A percentile compares a stretch with the other conserved stretches of the same genome.
Evolutionary conservation across 2,888 invertebrate species (phyloP).

Genomic region (Thecocarcelia acutangulata): DNA sequence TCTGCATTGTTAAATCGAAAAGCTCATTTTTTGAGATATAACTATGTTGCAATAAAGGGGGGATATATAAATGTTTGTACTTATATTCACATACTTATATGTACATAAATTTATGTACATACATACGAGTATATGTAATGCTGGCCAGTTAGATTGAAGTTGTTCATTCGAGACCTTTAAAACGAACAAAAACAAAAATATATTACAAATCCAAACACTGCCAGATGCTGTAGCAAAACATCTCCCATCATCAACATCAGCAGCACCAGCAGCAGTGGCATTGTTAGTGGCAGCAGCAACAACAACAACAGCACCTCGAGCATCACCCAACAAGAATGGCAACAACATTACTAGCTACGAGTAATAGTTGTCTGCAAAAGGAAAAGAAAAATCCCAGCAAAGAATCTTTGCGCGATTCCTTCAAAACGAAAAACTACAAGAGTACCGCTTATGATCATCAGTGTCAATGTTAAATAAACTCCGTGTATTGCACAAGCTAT

Average conservation of each 20-base stretch:
- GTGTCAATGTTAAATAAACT: slow-evolving; percentile 70
- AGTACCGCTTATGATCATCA: slow-evolving; percentile 69
- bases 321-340: too few relatives aligned
- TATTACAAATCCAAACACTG: slow-evolving; percentile 18
- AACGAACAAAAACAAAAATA: slow-evolving; percentile 3
- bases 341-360: slow-evolving; percentile 29
- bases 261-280: too few relatives aligned
- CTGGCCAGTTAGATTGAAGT: slow-evolving; percentile 41
- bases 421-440: slow-evolving; percentile 59
- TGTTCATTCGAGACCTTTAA: slow-evolving; percentile 37
- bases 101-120: too few relatives aligned
- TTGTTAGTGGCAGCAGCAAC: too few relatives aligned
- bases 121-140: slow-evolving; percentile 12
- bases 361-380: slow-evolving; percentile 56
- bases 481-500: slow-evolving; percentile 66
- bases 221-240: slow-evolving; percentile 54
- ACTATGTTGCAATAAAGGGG: too few relatives aligned
- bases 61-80: too few relatives aligned
- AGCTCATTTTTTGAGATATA: too few relatives aligned
- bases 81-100: too few relatives aligned
- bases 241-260: slow-evolving; percentile 27
- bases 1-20: too few relatives aligned
- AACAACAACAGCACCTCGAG: too few relatives aligned
- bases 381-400: slow-evolving; percentile 5
- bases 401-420: slow-evolving; percentile 35